These are phyloP conservation scores for Lasioglossum oenotherae DNA, from an alignment of 2,888 invertebrate genomes.

Conservation along the genomic window DNA sequence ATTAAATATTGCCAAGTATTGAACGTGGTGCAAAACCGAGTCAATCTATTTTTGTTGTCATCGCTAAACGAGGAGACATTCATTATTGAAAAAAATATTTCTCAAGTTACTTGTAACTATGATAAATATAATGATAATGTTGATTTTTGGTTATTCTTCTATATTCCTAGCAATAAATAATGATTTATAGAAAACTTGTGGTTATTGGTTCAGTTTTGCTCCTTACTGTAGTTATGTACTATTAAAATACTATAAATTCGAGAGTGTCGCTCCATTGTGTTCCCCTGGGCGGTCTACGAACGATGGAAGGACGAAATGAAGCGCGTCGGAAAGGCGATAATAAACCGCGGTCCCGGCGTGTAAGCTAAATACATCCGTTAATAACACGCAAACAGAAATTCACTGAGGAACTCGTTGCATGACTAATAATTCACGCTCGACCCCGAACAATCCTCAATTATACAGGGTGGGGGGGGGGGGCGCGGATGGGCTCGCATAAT, in stretches of 20 bases:
- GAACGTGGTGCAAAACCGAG: too few relatives aligned
- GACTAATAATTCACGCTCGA: constrained; percentile 50
- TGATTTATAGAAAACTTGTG: too few relatives aligned
- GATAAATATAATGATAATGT: too few relatives aligned
- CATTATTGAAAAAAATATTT: too few relatives aligned
- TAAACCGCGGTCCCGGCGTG: constrained; percentile 12
- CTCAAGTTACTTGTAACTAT: too few relatives aligned
- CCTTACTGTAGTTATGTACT: neutral
- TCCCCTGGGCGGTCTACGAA: neutral
- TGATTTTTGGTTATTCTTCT: too few relatives aligned
- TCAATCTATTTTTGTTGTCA: too few relatives aligned
- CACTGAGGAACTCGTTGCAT: constrained; percentile 38
- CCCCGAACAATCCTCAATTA: constrained; percentile 52
- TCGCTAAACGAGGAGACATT: too few relatives aligned
- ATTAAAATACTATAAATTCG: neutral
- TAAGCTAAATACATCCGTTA: constrained; percentile 39
- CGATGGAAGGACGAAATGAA: neutral
- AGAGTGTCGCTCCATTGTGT: neutral
- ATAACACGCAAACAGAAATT: constrained; percentile 47
- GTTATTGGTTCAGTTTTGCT: too few relatives aligned
- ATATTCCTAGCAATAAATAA: too few relatives aligned
- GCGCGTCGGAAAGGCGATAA: constrained; percentile 19
- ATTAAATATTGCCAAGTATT: too few relatives aligned
- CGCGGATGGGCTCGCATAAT: constrained; percentile 16
- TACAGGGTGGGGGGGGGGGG: too few relatives aligned